These are phyloP conservation scores for Taurulus bubalis DNA, from an alignment of 2,113 vertebrate genomes.

Conservation along the genomic window DNA sequence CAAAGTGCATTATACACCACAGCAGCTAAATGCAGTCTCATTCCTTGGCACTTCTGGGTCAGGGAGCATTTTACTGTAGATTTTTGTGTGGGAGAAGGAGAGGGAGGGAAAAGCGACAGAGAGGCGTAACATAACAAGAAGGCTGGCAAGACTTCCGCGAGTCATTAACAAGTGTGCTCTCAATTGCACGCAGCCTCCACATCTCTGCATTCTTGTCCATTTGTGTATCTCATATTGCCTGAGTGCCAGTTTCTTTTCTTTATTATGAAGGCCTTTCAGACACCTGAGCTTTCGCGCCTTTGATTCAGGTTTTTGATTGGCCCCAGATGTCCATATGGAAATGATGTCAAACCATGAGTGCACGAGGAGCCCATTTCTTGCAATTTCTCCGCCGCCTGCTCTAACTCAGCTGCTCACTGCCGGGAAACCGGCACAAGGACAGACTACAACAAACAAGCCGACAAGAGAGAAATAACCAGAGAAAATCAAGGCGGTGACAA, in stretches of 20 bases:
- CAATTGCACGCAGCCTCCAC: conserved; percentile 9
- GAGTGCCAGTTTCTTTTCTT: conserved; percentile 39
- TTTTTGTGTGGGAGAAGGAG: conserved; percentile 25
- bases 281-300: conserved; percentile 69
- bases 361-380: conserved; percentile 53
- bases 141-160: conserved; percentile 39
- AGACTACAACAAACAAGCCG: conserved; percentile 36
- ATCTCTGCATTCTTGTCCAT: conserved; percentile 40
- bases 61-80: conserved; percentile 53
- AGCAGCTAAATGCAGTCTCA: conserved; percentile 54
- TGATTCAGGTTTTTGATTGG: conserved; percentile 64
- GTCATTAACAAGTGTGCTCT: conserved; percentile 42
- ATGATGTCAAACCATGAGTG: conserved; percentile 55
- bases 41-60: conserved; percentile 70
- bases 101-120: neutral
- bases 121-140: conserved; percentile 18
- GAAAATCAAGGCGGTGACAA: conserved; percentile 35
- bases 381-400: conserved; percentile 45
- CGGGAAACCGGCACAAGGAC: conserved; percentile 32
- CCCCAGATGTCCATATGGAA: conserved; percentile 66
- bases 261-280: conserved; percentile 62
- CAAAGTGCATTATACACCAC: conserved; percentile 69
- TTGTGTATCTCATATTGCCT: conserved; percentile 27
- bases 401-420: conserved; percentile 50
- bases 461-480: conserved; percentile 40